Base-by-base conservation (phyloP, 2,888 invertebrate genomes). In the Parelbella ahira region DNA sequence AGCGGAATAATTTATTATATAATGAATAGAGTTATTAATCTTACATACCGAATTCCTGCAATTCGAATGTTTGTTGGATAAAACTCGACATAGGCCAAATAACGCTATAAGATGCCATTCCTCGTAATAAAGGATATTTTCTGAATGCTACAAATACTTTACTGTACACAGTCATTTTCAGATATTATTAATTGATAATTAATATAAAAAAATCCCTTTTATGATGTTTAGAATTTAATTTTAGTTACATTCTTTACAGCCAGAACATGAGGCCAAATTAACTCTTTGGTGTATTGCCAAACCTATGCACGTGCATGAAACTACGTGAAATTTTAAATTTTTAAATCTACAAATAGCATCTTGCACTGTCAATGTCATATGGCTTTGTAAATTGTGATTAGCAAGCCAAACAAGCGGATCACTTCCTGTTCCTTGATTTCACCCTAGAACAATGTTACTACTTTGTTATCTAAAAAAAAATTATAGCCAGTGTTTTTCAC, bases 1-100 rank as follows among this genome's bases (percentile, higher is more conserved):
- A n/a, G n/a, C n/a, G n/a, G n/a, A n/a, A n/a, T n/a, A n/a, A n/a
- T n/a, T n/a, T n/a, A n/a, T n/a, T n/a, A n/a, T n/a, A n/a, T n/a
- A n/a, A n/a, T n/a, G n/a, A n/a, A n/a, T n/a, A n/a, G n/a, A n/a
- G n/a, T n/a, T n/a, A n/a, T n/a, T n/a, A n/a, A n/a, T n/a, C n/a
- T n/a, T n/a, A n/a, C n/a, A n/a, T n/a, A n/a, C n/a, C n/a, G n/a
- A n/a, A n/a, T n/a, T n/a, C n/a, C n/a, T n/a, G n/a, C n/a, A n/a
- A n/a, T 60, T 91, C 90, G 49, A 92, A 88, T 4, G 90, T 89
- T 78, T 94, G 93, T 67, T 93, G 93, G 58, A 92, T 90, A 29
- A 93, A 69, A 73, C 92, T 92, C 48, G 93, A 93, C 5, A 89
- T 78, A 20, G 94, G 94, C 93, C 93, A 93, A 54, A 93, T 91